These are phyloP conservation scores for Nemotelus pantherinus DNA, from an alignment of 2,888 invertebrate species.

Conservation along the genomic window DNA sequence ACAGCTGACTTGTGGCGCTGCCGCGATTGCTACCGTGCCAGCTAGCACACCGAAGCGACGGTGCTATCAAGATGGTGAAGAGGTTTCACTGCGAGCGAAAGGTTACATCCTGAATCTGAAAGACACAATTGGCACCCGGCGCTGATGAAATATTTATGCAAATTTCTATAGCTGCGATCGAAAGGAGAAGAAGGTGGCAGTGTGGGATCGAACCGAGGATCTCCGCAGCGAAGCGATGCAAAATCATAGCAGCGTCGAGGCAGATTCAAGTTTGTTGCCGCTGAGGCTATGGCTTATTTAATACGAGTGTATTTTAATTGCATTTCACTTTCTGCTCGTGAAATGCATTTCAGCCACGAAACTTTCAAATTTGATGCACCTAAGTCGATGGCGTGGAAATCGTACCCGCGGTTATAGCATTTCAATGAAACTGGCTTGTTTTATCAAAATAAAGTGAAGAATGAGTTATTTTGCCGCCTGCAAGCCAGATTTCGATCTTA, in stretches of 20 bases:
- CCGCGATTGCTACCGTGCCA: not conserved
- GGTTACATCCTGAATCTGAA: constrained; percentile 38
- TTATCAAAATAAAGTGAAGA: no score
- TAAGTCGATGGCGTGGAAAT: no score
- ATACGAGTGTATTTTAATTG: not conserved
- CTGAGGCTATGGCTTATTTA: not conserved
- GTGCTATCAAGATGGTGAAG: constrained; percentile 1
- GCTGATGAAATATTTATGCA: constrained; percentile 35
- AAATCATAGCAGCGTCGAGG: not conserved
- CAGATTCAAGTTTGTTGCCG: not conserved
- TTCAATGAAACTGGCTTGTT: no score
- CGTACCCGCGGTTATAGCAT: no score
- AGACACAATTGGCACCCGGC: constrained; percentile 21
- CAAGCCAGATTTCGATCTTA: no score
- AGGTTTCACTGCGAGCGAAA: constrained; percentile 32
- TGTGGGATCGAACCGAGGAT: not conserved
- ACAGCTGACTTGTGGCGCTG: not conserved
- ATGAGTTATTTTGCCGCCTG: no score
- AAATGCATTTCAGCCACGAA: not conserved
- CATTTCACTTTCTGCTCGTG: not conserved
- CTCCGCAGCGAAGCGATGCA: not conserved
- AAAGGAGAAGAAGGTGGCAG: not conserved
- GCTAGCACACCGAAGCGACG: not conserved
- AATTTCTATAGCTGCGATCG: not conserved
- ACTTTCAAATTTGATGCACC: no score